Evolutionary conservation across 2,888 invertebrate genomes (phyloP), one percentile per base, ranked within the genome.

Genomic region (Ennomos fuscantarius): DNA sequence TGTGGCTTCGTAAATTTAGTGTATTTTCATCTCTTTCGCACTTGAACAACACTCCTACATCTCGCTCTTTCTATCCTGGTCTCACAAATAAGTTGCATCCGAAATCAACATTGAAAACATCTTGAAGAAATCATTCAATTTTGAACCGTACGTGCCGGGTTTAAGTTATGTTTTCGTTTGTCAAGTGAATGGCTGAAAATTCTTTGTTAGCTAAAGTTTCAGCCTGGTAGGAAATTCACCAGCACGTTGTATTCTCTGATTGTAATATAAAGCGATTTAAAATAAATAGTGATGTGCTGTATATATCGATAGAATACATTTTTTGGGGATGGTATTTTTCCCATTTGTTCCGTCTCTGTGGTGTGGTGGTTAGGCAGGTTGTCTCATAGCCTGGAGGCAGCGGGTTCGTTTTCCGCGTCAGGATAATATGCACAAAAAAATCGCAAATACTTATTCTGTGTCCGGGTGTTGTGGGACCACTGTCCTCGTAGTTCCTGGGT

Each of bases 1-100:
- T 92, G 92, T 92, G 84, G 92, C 89, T 91, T 82, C 84, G 89
- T 89, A 90, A 92, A 90, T 92, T 92, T 92, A 87, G 87, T 86
- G 84, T 89, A 83, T 85, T 75, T 74, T 73, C 63, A 43, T 85
- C 86, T 66, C 76, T 55, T 55, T 90, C 74, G 6, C 74, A 68
- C 86, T 39, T 67, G 65, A 49, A 36, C 42, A 53, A 60, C 60
- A 66, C 64, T 55, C 60, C 55, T 75, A 71, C 60, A 63, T 35
- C 78, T 54, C 35, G 87, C 87, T 79, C 85, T 45, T 63, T 90
- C 76, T 52, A 71, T 79, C 87, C 75, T 88, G 90, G 90, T 92
- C 89, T 90, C 89, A 89, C 91, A 90, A 91, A 92, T 91, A 91
- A 90, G 86, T 89, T 89, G 85, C 86, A 88, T 88, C 89, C 88